Evolutionary conservation across 53 echinoderm and acorn worm genomes (phyloP), one percentile per base, ranked within the genome.

Genomic region (Stichopus horrens): DNA sequence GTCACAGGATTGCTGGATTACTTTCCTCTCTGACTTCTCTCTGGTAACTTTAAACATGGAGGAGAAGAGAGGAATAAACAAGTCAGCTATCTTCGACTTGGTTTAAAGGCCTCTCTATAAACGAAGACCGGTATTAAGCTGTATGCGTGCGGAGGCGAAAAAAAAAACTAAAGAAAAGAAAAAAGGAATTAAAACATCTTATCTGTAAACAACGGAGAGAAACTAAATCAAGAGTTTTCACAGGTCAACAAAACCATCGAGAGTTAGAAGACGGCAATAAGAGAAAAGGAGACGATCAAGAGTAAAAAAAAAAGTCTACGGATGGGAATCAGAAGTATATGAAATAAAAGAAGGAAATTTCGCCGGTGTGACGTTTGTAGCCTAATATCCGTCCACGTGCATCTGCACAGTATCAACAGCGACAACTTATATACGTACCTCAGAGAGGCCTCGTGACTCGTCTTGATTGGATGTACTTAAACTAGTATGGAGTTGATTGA

Each of bases 201-300:
- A 71, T 71, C 71, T 71, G 57, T 81, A 81, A 81, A 81, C 81
- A 81, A 81, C 81, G 22, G 75, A 58, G n/a, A n/a, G 57, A 58
- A 57, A n/a, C 58, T 81, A 16, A 81, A 81, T 81, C 57, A 56
- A 81, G 81, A 81, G 81, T 81, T 81, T 81, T 81, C 81, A 81
- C 81, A 81, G 81, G 81, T 81, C 81, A 81, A 81, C 56, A 55
- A 81, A 81, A 71, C 71, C 56, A 58, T 81, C 81, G 81, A 56
- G 58, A 56, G 8, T n/a, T 21, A 58, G 14, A 81, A 75, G 23
- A 23, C 37, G 37, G 18, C 5, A 18, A 18, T 19, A 57, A 78
- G 54, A 79, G 56, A 18, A 79, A 53, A 79, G 56, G 63, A 63
- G 16, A 63, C 10, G 7, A 63, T 10, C 16, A 13, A 63, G 16